phyloP scores from a whole-genome alignment of 2,113 vertebrate genomes.

The Heterotilapia buettikoferi region DNA sequence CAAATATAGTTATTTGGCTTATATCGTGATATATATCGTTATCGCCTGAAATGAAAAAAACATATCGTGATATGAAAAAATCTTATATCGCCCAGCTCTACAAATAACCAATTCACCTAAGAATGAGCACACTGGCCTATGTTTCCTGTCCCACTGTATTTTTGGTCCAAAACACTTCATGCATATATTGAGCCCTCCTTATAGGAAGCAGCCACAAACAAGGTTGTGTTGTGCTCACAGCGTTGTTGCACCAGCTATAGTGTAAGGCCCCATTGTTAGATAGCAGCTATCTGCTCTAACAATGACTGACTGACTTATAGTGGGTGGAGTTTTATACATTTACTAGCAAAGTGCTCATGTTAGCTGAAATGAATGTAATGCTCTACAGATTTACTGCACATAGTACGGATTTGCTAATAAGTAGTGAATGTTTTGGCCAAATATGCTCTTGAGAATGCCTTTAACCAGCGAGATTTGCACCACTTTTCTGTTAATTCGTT shows the following conservation, averaged over 20 bases:
- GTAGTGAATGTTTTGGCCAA: not conserved
- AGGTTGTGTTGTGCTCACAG: conserved; percentile 11
- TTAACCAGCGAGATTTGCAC: conserved; percentile 7
- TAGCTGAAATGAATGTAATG: not conserved
- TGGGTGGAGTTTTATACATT: conserved; percentile 24
- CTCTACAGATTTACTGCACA: not conserved
- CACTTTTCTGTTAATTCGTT: not conserved
- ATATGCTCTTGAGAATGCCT: not conserved
- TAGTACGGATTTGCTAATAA: not conserved
- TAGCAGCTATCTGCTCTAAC: conserved; percentile 13
- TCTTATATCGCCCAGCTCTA: too few species aligned
- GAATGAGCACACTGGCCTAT: not conserved
- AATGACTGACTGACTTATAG: conserved; percentile 27
- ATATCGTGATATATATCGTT: too few species aligned
- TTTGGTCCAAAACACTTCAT: conserved; percentile 23
- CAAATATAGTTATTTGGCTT: too few species aligned
- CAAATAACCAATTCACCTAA: not conserved
- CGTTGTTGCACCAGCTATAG: conserved; percentile 30
- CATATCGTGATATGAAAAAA: too few species aligned
- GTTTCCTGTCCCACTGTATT: conserved; percentile 1
- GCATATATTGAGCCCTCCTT: conserved; percentile 16
- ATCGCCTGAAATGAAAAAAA: too few species aligned
- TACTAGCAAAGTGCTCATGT: not conserved
- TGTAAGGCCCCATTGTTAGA: conserved; percentile 46
- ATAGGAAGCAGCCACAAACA: conserved; percentile 5